phyloP scores from a whole-genome alignment of 1,140 invertebrate species.

The Sarcophaga bullata region DNA sequence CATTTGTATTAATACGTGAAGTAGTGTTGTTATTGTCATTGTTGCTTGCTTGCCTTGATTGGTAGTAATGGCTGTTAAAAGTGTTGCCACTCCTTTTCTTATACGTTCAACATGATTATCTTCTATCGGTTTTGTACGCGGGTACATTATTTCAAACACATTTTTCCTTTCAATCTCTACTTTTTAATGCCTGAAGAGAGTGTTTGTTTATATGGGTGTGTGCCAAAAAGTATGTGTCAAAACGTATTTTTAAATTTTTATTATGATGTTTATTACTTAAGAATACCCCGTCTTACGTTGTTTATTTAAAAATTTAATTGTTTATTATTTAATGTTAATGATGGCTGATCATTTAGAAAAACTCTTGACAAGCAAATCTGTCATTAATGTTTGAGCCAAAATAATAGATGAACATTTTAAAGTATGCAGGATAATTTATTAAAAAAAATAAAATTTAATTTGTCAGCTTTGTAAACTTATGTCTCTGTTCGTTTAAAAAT shows the following conservation, averaged over 20 bases:
- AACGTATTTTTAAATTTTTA: background rate
- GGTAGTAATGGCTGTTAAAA: background rate
- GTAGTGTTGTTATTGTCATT: background rate
- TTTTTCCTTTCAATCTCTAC: background rate
- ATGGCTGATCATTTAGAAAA: too few relatives aligned
- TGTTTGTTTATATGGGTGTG: too few relatives aligned
- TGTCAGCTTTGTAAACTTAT: too few relatives aligned
- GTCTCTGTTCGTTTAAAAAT: too few relatives aligned
- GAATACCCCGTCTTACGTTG: background rate
- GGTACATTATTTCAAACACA: background rate
- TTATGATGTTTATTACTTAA: background rate
- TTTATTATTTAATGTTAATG: background rate
- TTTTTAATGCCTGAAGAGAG: background rate
- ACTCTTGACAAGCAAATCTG: too few relatives aligned
- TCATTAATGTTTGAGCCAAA: too few relatives aligned
- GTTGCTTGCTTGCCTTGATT: background rate
- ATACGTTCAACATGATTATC: too few relatives aligned
- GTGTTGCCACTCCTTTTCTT: too few relatives aligned
- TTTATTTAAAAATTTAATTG: background rate
- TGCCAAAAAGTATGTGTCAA: background rate
- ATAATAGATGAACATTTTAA: too few relatives aligned
- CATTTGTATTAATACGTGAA: slow-evolving; percentile 47
- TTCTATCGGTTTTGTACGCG: background rate
- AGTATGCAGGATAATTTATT: too few relatives aligned
- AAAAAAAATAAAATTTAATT: too few relatives aligned